Evolutionary conservation across 2,888 invertebrate genomes (phyloP).

Genomic region (Drosophila limbata): DNA sequence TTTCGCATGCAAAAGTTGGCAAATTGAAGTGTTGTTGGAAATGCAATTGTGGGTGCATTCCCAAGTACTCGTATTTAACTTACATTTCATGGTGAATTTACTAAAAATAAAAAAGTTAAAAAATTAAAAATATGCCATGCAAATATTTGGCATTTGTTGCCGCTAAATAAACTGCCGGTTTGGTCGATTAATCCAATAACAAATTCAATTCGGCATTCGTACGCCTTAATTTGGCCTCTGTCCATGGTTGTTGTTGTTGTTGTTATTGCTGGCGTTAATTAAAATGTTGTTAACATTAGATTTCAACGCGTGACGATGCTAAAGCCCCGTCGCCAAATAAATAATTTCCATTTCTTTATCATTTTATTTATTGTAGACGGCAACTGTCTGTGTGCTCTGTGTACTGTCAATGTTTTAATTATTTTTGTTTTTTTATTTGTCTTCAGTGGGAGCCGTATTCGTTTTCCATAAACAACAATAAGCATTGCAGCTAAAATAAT

Average conservation of each 20-base stretch:
- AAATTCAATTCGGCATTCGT: slow-evolving; percentile 26
- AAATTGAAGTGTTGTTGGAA: neutral
- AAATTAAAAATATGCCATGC: slow-evolving; percentile 43
- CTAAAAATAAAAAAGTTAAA: slow-evolving; percentile 25
- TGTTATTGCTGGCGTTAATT: slow-evolving; percentile 57
- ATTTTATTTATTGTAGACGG: slow-evolving; percentile 56
- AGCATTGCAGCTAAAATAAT: slow-evolving; percentile 32
- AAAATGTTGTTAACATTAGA: slow-evolving; percentile 80
- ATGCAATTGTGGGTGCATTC: slow-evolving; percentile 33
- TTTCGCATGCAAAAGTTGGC: neutral
- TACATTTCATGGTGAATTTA: slow-evolving; percentile 5
- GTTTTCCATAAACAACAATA: slow-evolving; percentile 42
- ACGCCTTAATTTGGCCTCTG: slow-evolving; percentile 50
- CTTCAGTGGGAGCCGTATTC: slow-evolving; percentile 27
- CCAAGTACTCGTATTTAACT: slow-evolving; percentile 17
- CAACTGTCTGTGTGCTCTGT: slow-evolving; percentile 2
- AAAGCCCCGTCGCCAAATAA: slow-evolving; percentile 71
- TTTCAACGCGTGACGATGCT: slow-evolving; percentile 64
- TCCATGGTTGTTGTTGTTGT: slow-evolving; percentile 18
- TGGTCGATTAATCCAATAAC: slow-evolving; percentile 48
- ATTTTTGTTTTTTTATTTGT: slow-evolving; percentile 63
- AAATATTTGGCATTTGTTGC: slow-evolving; percentile 55
- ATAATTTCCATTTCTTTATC: slow-evolving; percentile 68
- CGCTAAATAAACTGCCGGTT: slow-evolving; percentile 28
- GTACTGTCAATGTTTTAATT: slow-evolving; percentile 56